Percentiles rank a stretch among this genome's conserved stretches.
These are phyloP conservation scores for Lophius piscatorius DNA, from an alignment of 2,113 vertebrate species.

Conservation along the genomic window DNA sequence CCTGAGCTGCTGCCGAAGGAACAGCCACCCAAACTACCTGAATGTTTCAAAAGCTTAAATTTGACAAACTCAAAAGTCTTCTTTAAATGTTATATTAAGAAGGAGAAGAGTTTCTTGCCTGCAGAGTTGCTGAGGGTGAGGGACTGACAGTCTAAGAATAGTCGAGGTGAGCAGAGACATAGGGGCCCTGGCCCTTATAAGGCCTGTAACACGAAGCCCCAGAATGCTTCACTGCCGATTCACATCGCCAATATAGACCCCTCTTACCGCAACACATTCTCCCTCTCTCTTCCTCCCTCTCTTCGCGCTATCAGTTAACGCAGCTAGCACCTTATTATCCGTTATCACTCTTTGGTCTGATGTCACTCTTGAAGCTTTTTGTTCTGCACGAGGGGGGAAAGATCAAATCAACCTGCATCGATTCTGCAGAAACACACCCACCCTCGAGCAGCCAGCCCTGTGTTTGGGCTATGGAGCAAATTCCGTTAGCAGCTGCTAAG, in stretches of 20 bases:
- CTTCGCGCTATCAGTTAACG: conserved; percentile 24
- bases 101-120: conserved; percentile 55
- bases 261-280: conserved; percentile 79
- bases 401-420: conserved; percentile 14
- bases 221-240: conserved; percentile 73
- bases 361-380: conserved; percentile 20
- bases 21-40: background rate
- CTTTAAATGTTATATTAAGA: conserved; percentile 1
- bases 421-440: too few species aligned
- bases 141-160: conserved; percentile 75
- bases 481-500: conserved; percentile 21
- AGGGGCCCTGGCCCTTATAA: conserved; percentile 71
- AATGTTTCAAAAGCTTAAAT: conserved; percentile 14
- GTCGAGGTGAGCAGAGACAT: conserved; percentile 55
- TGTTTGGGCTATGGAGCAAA: background rate
- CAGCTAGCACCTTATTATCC: conserved; percentile 45
- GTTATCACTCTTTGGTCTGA: conserved; percentile 25
- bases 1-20: conserved; percentile 1
- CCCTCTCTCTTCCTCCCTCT: conserved; percentile 54
- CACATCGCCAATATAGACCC: conserved; percentile 77
- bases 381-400: conserved; percentile 36
- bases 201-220: conserved; percentile 76
- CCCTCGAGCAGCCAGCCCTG: too few species aligned
- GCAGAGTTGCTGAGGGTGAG: conserved; percentile 60
- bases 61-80: background rate